These are phyloP conservation scores for Sterna hirundo DNA, from an alignment of 2,113 vertebrate species.

Conservation along the genomic window DNA sequence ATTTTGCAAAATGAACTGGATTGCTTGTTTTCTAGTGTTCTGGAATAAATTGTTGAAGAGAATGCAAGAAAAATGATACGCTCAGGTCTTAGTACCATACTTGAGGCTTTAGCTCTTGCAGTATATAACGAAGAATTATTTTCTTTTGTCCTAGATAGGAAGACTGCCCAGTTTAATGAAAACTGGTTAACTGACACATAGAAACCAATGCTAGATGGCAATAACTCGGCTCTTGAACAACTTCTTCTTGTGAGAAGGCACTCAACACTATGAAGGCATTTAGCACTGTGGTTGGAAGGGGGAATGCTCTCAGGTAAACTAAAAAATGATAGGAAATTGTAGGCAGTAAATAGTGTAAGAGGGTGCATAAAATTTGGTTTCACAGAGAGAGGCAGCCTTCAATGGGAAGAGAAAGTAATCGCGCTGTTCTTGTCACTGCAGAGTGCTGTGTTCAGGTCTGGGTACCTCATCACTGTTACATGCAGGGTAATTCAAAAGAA, in stretches of 20 bases:
- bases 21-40: neutral
- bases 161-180: neutral
- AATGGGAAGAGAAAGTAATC: neutral
- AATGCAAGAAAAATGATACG: neutral
- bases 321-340: neutral
- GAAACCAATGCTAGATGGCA: neutral
- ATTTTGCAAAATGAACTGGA: neutral
- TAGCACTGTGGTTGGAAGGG: neutral
- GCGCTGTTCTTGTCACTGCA: neutral
- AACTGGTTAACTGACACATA: neutral
- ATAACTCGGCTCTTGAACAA: neutral
- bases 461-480: neutral
- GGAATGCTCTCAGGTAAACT: neutral
- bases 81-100: neutral
- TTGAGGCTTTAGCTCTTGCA: neutral
- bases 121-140: neutral
- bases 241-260: neutral
- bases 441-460: neutral
- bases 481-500: neutral
- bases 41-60: neutral
- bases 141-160: neutral
- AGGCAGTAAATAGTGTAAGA: neutral
- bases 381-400: neutral
- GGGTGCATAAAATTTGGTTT: neutral
- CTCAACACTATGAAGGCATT: neutral